Evolutionary conservation across 1,140 invertebrate species (phyloP).

Genomic region (Platorchestia sp.): DNA sequence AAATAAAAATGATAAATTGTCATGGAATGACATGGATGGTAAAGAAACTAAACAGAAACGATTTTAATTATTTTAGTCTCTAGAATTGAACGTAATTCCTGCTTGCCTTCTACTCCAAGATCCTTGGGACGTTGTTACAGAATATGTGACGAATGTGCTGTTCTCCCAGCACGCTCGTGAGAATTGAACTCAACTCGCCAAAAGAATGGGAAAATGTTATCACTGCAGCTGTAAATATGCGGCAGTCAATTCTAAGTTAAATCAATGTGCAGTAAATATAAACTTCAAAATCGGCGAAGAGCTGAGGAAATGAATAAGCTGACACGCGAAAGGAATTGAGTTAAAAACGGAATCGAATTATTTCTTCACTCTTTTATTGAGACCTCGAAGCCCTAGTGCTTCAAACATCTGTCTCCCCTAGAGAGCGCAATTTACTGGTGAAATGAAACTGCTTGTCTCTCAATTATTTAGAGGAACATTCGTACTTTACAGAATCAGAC

Average conservation of each 20-base stretch:
- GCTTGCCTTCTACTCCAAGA: neutral
- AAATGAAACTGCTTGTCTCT: neutral
- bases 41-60: neutral
- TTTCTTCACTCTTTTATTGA: neutral
- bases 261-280: neutral
- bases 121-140: neutral
- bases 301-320: neutral
- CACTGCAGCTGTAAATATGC: neutral
- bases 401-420: neutral
- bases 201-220: neutral
- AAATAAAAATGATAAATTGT: neutral
- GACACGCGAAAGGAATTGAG: neutral
- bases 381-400: neutral
- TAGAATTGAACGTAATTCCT: neutral
- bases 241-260: neutral
- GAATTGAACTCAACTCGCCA: neutral
- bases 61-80: neutral
- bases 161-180: no score
- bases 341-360: neutral
- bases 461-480: neutral
- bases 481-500: neutral
- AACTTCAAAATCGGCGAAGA: neutral
- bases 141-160: neutral
- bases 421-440: neutral
- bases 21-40: neutral